Conservation (phyloP, 2,797 vertebrate species). For the Tiaroga cobitis region DNA sequence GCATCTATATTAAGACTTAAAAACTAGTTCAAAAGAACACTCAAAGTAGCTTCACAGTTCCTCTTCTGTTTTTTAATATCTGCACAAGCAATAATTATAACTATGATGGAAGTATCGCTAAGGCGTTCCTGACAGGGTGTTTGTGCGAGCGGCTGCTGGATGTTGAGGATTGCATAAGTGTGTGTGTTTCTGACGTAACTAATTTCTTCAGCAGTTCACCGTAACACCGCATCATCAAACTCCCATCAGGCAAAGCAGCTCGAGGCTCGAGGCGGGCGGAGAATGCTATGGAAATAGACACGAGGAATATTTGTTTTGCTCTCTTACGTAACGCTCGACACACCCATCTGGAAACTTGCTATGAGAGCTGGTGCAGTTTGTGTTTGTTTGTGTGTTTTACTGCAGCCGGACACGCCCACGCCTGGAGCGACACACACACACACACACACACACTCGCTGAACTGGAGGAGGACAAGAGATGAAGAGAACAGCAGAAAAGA, state of each 20-base stretch:
- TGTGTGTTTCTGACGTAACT: background rate
- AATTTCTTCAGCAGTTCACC: background rate
- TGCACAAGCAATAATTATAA: no score
- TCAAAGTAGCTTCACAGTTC: background rate
- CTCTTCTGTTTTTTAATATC: background rate
- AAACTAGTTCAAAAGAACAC: background rate
- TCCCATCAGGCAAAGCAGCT: conserved; percentile 20
- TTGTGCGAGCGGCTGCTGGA: background rate
- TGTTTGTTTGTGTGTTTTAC: background rate
- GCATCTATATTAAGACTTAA: background rate
- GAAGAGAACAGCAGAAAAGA: no score
- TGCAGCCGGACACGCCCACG: background rate
- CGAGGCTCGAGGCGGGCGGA: background rate
- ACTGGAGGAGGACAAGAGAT: no score
- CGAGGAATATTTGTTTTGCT: conserved; percentile 38
- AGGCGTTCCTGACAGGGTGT: background rate
- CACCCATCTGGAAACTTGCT: conserved; percentile 27
- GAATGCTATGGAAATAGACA: conserved; percentile 24
- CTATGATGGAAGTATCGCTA: background rate
- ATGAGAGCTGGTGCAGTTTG: background rate
- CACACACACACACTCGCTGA: background rate
- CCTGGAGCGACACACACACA: background rate
- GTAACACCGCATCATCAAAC: background rate
- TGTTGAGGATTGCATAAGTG: background rate
- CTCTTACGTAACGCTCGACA: conserved; percentile 26